phyloP scores from a whole-genome alignment of 2,797 vertebrate genomes.

The Pseudotriccus pelzelni region DNA sequence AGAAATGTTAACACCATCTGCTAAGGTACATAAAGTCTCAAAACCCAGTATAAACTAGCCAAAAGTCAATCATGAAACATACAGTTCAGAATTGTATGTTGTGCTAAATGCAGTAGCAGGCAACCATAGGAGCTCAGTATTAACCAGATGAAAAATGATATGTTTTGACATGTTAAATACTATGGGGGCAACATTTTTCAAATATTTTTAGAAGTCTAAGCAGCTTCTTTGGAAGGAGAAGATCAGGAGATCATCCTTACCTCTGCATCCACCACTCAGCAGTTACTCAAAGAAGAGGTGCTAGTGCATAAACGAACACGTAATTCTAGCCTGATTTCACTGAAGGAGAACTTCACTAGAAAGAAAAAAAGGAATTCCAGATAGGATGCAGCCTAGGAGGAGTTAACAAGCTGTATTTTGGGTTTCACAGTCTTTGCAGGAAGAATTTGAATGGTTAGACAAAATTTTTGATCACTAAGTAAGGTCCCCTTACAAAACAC shows the following conservation, averaged over 20 bases:
- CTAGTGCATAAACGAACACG: background rate
- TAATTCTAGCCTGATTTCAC: background rate
- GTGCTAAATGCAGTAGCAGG: background rate
- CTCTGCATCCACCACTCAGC: background rate
- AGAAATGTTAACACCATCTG: constrained; percentile 30
- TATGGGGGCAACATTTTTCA: background rate
- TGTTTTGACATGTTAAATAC: background rate
- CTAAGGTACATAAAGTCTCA: background rate
- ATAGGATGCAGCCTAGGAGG: background rate
- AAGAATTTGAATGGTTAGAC: background rate
- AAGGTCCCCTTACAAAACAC: background rate
- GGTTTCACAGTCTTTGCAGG: background rate
- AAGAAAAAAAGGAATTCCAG: background rate
- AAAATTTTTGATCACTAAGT: background rate
- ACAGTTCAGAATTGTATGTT: background rate
- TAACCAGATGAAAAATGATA: background rate
- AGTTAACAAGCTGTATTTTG: background rate
- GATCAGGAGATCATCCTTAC: background rate
- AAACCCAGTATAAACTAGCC: background rate
- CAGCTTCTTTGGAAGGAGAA: background rate
- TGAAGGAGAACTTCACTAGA: background rate
- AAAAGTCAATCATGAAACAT: constrained; percentile 14
- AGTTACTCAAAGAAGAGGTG: background rate
- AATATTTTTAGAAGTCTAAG: background rate
- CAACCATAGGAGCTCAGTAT: background rate